Percentiles rank a stretch among this genome's conserved stretches.
Evolutionary conservation across 2,888 invertebrate genomes (phyloP).

Genomic region (Plagiodera versicolora): DNA sequence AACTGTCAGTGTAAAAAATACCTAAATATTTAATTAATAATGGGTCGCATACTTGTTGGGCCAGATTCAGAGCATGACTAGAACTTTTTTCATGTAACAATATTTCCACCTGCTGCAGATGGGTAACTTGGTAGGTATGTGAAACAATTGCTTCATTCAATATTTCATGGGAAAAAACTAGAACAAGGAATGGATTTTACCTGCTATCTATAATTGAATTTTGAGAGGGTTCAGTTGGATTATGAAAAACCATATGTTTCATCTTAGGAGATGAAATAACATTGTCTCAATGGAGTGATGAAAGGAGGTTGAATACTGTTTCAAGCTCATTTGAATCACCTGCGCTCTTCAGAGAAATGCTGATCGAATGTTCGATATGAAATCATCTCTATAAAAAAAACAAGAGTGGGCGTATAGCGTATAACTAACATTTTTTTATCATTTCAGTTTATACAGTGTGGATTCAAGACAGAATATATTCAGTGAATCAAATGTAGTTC

Average conservation of each 20-base stretch:
- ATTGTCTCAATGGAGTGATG: background rate
- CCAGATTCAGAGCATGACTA: slow-evolving; percentile 19
- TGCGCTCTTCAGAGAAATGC: no score
- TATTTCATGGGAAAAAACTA: slow-evolving; percentile 12
- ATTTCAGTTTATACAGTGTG: no score
- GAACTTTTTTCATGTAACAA: slow-evolving; percentile 12
- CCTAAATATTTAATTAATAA: slow-evolving; percentile 20
- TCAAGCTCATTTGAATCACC: no score
- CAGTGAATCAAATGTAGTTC: no score
- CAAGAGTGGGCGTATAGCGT: no score
- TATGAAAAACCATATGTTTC: background rate
- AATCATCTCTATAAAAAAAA: no score
- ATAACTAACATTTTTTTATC: no score
- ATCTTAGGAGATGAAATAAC: background rate
- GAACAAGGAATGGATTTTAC: background rate
- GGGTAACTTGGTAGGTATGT: slow-evolving; percentile 23
- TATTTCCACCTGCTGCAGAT: slow-evolving; percentile 31
- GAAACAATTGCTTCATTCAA: slow-evolving; percentile 22
- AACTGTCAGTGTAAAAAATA: slow-evolving; percentile 11
- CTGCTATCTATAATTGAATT: background rate
- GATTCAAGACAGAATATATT: no score
- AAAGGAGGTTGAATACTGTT: background rate
- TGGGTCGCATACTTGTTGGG: slow-evolving; percentile 6
- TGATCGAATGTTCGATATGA: no score
- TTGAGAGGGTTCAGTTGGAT: background rate